These are phyloP conservation scores for Octodonta nipae DNA, from an alignment of 2,888 invertebrate species.

Conservation along the genomic window DNA sequence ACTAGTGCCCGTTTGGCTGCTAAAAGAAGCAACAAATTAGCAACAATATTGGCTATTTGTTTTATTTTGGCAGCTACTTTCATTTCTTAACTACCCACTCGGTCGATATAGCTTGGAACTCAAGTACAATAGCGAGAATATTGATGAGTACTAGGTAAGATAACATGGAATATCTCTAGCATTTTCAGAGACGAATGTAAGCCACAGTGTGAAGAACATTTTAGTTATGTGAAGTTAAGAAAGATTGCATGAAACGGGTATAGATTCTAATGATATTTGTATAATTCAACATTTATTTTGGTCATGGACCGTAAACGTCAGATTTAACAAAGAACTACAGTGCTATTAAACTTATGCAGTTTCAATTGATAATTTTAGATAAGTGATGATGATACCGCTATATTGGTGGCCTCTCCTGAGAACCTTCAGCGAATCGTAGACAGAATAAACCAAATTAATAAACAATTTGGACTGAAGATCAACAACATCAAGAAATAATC, in stretches of 20 bases:
- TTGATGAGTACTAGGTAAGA: too few relatives aligned
- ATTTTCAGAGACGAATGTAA: too few relatives aligned
- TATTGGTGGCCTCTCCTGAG: neutral
- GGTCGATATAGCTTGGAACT: too few relatives aligned
- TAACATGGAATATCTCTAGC: too few relatives aligned
- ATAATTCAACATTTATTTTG: neutral
- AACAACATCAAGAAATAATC: slow-evolving; percentile 1
- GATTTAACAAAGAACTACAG: neutral
- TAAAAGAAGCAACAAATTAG: too few relatives aligned
- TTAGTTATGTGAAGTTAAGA: too few relatives aligned
- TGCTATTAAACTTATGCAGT: neutral
- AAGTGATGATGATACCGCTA: neutral
- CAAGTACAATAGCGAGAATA: too few relatives aligned
- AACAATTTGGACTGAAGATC: slow-evolving; percentile 1
- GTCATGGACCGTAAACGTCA: neutral
- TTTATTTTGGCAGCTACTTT: too few relatives aligned
- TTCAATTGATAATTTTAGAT: neutral
- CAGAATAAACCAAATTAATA: neutral
- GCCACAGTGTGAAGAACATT: too few relatives aligned
- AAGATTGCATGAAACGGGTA: neutral
- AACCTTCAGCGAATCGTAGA: neutral
- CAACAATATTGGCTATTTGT: too few relatives aligned
- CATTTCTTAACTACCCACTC: too few relatives aligned
- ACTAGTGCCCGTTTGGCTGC: too few relatives aligned
- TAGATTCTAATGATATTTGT: neutral